phyloP scores from a whole-genome alignment of 2,888 invertebrate species.

The Acanthosepion pharaonis region DNA sequence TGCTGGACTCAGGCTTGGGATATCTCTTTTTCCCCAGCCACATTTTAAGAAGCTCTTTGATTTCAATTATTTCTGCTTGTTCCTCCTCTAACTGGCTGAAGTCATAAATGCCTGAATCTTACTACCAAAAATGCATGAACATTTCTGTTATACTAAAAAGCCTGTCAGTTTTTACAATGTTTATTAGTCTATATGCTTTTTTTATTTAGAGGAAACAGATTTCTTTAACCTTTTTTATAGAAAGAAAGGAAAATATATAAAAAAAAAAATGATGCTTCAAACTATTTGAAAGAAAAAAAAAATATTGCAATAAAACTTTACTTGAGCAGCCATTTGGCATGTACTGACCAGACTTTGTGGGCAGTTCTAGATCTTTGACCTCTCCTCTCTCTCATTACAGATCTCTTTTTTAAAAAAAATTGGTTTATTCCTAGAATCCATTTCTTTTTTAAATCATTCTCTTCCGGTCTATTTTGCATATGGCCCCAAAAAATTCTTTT shows the following conservation, averaged over 20 bases:
- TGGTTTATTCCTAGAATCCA: not conserved
- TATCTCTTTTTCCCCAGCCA: not conserved
- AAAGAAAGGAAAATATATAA: not conserved
- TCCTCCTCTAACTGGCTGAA: not conserved
- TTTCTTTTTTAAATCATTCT: not conserved
- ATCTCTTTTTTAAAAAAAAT: not conserved
- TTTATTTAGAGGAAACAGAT: slow-evolving; percentile 10
- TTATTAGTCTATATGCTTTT: not conserved
- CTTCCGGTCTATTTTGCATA: not conserved
- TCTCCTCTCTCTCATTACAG: not conserved
- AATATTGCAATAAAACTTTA: not conserved
- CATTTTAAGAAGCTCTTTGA: slow-evolving; percentile 7
- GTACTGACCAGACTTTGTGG: slow-evolving; percentile 33
- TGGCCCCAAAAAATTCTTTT: not conserved
- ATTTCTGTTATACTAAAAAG: not conserved
- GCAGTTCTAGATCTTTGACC: not conserved
- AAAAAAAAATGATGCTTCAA: not conserved
- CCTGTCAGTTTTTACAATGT: not conserved
- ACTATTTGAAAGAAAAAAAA: not conserved
- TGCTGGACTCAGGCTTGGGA: slow-evolving; percentile 6
- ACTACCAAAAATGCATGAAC: slow-evolving; percentile 7
- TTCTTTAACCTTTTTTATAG: not conserved
- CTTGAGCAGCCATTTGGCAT: slow-evolving; percentile 6
- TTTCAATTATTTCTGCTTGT: slow-evolving; percentile 9
- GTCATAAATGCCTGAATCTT: not conserved